Base-by-base conservation (phyloP, 1,140 invertebrate genomes). In the Caerostris darwini region DNA sequence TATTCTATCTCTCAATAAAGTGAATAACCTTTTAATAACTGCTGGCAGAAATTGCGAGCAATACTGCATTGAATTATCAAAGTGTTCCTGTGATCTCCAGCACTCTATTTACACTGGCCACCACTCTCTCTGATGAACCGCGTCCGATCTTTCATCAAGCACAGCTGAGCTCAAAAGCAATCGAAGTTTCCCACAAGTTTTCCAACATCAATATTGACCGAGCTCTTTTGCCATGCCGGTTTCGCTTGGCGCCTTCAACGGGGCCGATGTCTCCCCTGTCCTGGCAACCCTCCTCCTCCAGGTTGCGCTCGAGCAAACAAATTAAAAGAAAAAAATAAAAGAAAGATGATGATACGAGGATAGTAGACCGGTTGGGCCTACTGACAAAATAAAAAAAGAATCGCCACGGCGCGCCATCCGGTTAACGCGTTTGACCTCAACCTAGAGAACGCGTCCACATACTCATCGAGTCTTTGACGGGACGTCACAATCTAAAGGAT, bases 131-230 rank as follows among this genome's bases (percentile, higher is more conserved):
- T 12, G 71, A 77, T 77, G 12, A 77, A 12, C 71, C 8, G 34
- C 3, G 8, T 7, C 61, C 14, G 61, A 67, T 53, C 71, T 77
- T 50, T 64, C 17, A 10, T 64, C 17, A 17, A 64, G 71, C 34
- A 77, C 10, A 77, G 34, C 34, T 53, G 71, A 77, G 8, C 71
- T 77, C 71, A 34, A 77, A 77, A 50, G 10, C 71, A 77, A 77
- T 77, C 71, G 0, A 3, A 77, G 10, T 5, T 50, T 77, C 6
- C 34, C 34, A 19, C 71, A 53, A 50, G 0, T 34, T 34, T 34
- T 34, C 34, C 34, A 34, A 34, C 50, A 77, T 77, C 71, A 77
- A 77, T 77, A 77, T 77, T 77, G 71, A 77, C 71, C 71, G 71
- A 77, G 71, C 19, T 77, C 34, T 77, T 12, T 12, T 53, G 3